A percentile compares a stretch with the other conserved stretches of the same genome.
Evolutionary conservation across 2,888 invertebrate genomes (phyloP).

Genomic region (Hemithea aestivaria): DNA sequence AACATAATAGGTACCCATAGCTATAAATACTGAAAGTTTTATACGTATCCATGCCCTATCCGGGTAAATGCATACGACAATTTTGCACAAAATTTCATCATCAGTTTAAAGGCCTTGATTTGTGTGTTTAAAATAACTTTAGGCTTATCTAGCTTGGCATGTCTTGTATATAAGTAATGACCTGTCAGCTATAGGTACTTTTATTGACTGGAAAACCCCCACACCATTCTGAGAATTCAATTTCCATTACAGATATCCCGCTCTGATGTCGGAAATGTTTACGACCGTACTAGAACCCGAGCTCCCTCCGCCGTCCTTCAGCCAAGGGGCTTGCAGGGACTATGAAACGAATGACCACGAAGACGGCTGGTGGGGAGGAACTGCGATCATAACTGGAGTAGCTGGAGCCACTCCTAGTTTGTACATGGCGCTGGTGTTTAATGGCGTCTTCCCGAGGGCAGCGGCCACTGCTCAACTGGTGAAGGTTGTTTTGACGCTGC

Average conservation of each 20-base stretch:
- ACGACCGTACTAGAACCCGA: constrained; percentile 85
- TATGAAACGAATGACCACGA: constrained; percentile 69
- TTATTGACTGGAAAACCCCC: constrained; percentile 4
- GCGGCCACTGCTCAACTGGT: constrained; percentile 83
- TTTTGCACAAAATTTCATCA: too few species aligned
- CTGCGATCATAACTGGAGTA: constrained; percentile 90
- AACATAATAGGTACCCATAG: too few species aligned
- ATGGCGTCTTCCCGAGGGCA: constrained; percentile 84
- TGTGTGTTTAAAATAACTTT: too few species aligned
- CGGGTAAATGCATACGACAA: too few species aligned
- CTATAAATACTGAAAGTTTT: too few species aligned
- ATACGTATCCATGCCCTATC: too few species aligned
- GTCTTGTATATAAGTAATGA: too few species aligned
- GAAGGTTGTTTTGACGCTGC: constrained; percentile 83
- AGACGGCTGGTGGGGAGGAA: constrained; percentile 90
- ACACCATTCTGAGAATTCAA: constrained; percentile 1
- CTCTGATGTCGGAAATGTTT: constrained; percentile 89
- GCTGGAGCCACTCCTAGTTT: constrained; percentile 89
- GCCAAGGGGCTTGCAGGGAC: constrained; percentile 76
- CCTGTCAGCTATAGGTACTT: too few species aligned
- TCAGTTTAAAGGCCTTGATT: too few species aligned
- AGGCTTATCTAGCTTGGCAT: too few species aligned
- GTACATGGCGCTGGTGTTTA: constrained; percentile 89
- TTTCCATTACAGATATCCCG: constrained; percentile 76
- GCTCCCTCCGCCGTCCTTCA: constrained; percentile 83